These are phyloP conservation scores for Solen grandis DNA, from an alignment of 1,140 invertebrate species.

Conservation along the genomic window DNA sequence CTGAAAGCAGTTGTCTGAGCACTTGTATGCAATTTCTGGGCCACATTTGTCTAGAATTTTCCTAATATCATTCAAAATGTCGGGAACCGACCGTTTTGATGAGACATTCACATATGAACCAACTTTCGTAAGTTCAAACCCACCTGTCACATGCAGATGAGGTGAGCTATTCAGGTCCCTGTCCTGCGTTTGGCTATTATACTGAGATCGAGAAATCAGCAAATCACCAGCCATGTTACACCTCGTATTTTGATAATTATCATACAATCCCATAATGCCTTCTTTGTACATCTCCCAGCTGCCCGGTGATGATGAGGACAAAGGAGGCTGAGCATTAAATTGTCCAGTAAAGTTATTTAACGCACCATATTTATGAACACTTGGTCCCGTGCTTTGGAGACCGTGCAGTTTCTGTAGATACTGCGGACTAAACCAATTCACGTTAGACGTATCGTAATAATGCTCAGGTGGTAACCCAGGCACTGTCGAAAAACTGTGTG, in stretches of 20 bases:
- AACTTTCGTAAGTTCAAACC: conserved; percentile 40
- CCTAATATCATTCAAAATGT: conserved; percentile 91
- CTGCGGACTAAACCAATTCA: conserved; percentile 25
- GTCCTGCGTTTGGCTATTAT: conserved; percentile 26
- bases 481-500: conserved; percentile 20
- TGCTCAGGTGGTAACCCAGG: neutral
- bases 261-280: conserved; percentile 38
- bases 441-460: conserved; percentile 33
- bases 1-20: conserved; percentile 80
- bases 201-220: neutral
- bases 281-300: conserved; percentile 47
- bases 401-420: conserved; percentile 37
- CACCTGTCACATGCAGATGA: conserved; percentile 4
- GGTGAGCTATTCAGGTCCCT: conserved; percentile 7
- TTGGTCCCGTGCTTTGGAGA: conserved; percentile 15
- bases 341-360: conserved; percentile 30
- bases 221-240: conserved; percentile 28
- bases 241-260: neutral
- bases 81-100: conserved; percentile 74
- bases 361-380: conserved; percentile 1
- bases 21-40: conserved; percentile 82
- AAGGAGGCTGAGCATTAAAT: conserved; percentile 25
- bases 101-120: conserved; percentile 65
- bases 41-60: conserved; percentile 90
- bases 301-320: conserved; percentile 4